Evolutionary conservation across 2,113 vertebrate species (phyloP).

Genomic region (Ammodytes dubius): DNA sequence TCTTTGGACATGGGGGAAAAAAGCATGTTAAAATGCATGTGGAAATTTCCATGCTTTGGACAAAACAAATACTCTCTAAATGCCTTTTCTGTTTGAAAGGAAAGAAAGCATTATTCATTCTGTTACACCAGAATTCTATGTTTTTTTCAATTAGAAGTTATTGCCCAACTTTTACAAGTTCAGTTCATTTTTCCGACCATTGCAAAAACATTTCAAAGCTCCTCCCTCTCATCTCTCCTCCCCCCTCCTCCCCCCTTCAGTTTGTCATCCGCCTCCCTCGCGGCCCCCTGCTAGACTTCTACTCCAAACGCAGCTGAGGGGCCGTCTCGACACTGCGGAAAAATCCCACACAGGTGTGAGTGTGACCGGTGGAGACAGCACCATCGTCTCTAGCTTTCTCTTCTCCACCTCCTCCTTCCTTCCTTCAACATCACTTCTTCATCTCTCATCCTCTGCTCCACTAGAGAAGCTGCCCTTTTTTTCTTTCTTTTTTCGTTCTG

Average conservation of each 20-base stretch:
- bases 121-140: not conserved
- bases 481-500: conserved; percentile 25
- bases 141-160: not conserved
- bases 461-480: conserved; percentile 52
- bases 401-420: conserved; percentile 62
- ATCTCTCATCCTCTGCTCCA: conserved; percentile 72
- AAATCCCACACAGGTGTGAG: conserved; percentile 90
- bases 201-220: conserved; percentile 63
- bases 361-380: conserved; percentile 74
- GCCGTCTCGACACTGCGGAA: conserved; percentile 87
- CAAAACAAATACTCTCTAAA: not conserved
- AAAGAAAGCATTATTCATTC: too few relatives aligned
- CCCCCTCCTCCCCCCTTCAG: conserved; percentile 64
- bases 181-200: conserved; percentile 39
- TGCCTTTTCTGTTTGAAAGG: not conserved
- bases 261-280: conserved; percentile 89
- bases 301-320: conserved; percentile 91
- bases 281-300: conserved; percentile 97
- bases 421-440: conserved; percentile 70
- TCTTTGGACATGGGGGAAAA: conserved; percentile 41
- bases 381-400: conserved; percentile 65
- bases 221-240: conserved; percentile 85
- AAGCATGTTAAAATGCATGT: conserved; percentile 69
- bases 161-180: conserved; percentile 37
- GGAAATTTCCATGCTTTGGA: conserved; percentile 52